Conservation (phyloP, 2,888 invertebrate species). For the Mesodorylaimus sp. region DNA sequence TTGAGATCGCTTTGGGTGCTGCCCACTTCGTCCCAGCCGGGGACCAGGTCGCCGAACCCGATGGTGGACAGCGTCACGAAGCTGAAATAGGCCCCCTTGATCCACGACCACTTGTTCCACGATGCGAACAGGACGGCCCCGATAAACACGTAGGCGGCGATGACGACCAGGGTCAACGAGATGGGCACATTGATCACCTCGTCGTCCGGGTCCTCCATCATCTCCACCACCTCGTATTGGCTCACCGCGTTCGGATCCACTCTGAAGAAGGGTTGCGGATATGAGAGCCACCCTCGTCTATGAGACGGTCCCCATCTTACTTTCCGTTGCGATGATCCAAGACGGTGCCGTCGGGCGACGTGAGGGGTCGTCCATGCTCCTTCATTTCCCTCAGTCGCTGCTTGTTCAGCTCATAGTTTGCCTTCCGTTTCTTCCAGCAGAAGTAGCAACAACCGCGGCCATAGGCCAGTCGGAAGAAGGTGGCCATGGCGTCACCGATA, state of each 20-base stretch:
- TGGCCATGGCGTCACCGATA: slow-evolving; percentile 13
- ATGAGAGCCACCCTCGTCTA: too few species aligned
- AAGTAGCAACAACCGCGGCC: slow-evolving; percentile 10
- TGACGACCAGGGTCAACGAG: slow-evolving; percentile 11
- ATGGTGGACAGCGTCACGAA: slow-evolving; percentile 13
- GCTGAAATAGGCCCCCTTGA: slow-evolving; percentile 12
- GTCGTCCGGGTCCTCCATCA: slow-evolving; percentile 10
- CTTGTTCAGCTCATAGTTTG: slow-evolving; percentile 9
- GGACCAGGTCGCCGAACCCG: slow-evolving; percentile 13
- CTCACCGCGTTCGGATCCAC: too few species aligned
- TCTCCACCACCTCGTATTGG: too few species aligned
- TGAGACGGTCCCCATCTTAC: too few species aligned
- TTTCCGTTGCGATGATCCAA: too few species aligned
- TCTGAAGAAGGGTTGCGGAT: too few species aligned
- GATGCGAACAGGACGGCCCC: slow-evolving; percentile 12
- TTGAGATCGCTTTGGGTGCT: slow-evolving; percentile 10
- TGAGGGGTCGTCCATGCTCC: too few species aligned
- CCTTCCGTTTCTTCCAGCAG: slow-evolving; percentile 2
- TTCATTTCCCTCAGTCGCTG: too few species aligned
- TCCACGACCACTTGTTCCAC: slow-evolving; percentile 11
- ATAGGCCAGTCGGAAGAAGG: slow-evolving; percentile 9
- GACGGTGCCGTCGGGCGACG: too few species aligned
- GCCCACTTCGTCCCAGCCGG: slow-evolving; percentile 11
- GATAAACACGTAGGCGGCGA: slow-evolving; percentile 12
- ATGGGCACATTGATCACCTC: slow-evolving; percentile 12